Evolutionary conservation across 2,797 vertebrate species (phyloP), one percentile per base, ranked within the genome.

Genomic region (Vultur gryphus): DNA sequence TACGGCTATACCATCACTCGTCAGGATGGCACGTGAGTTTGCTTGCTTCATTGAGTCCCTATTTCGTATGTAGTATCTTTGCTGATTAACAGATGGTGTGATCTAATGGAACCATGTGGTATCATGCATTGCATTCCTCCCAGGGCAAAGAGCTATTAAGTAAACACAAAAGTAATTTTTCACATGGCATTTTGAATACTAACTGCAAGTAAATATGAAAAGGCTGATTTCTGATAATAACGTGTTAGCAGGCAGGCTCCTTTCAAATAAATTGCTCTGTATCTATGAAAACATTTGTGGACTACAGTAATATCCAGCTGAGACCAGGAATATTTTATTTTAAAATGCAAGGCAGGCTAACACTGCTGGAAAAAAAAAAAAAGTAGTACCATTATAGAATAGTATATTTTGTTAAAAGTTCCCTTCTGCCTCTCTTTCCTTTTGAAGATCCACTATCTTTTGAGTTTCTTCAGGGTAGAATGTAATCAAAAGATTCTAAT

Each of bases 1-100:
- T 99, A 99, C 5, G 99, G 99, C 96, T 99, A 99, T 95, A 99
- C 99, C 95, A 99, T 99, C 97, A 99, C 99, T 87, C 99, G 99
- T 57, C 99, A 99, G 97, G 99, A 99, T 92, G 99, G 99, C 98
- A 99, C 99, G 99, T 99, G 98, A 99, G 99, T 99, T 97, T 78
- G 61, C 49, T 65, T 33, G 79, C 57, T 80, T 84, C 90, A 39
- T 14, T 80, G 35, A 11, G 55, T n/a, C 72, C 91, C 90, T 83
- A 7, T 41, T 64, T 84, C 18, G 7, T 85, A 6, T 61, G 52
- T 29, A 84, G 85, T 81, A 31, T 79, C 66, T 76, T 33, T 87
- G 64, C 94, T 72, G 80, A 89, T 95, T 89, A 93, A 93, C 91
- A 81, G 91, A 93, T 84, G 93, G 96, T 77, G 66, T 66, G 72